A percentile compares a stretch with the other conserved stretches of the same genome.
Evolutionary conservation across 1,140 invertebrate species (phyloP).

Genomic region (Drosophila rhopaloa): DNA sequence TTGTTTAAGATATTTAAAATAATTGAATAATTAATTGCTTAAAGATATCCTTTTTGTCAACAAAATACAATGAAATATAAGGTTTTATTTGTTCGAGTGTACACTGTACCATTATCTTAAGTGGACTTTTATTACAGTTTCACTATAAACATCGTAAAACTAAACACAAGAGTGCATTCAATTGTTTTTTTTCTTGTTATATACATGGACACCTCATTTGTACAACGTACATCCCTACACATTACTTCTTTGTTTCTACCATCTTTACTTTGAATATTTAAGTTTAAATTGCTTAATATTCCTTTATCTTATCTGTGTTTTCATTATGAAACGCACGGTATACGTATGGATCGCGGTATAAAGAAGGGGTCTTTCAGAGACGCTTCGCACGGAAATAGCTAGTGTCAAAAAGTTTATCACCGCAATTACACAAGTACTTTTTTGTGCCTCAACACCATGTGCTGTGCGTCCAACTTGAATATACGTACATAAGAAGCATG

Average conservation of each 20-base stretch:
- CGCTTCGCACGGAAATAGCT: slow-evolving; percentile 24
- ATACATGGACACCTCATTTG: too few relatives aligned
- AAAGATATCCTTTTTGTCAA: too few relatives aligned
- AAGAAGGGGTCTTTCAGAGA: slow-evolving; percentile 26
- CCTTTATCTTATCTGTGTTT: slow-evolving; percentile 7
- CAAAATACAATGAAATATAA: too few relatives aligned
- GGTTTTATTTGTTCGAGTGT: too few relatives aligned
- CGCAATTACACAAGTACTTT: slow-evolving; percentile 45
- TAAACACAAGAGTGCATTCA: background rate
- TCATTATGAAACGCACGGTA: slow-evolving; percentile 2
- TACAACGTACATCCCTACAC: background rate
- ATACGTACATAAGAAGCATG: slow-evolving; percentile 12
- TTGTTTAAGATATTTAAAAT: too few relatives aligned
- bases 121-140: background rate
- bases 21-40: too few relatives aligned
- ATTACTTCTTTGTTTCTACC: background rate
- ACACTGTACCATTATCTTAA: background rate
- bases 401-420: slow-evolving; percentile 76
- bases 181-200: background rate
- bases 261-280: background rate
- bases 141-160: too few relatives aligned
- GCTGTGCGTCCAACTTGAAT: slow-evolving; percentile 4
- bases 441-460: slow-evolving; percentile 14
- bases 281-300: slow-evolving; percentile 4
- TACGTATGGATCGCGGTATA: slow-evolving; percentile 14